Conservation (phyloP, 2,888 invertebrate species). For the Parnassius smintheus region DNA sequence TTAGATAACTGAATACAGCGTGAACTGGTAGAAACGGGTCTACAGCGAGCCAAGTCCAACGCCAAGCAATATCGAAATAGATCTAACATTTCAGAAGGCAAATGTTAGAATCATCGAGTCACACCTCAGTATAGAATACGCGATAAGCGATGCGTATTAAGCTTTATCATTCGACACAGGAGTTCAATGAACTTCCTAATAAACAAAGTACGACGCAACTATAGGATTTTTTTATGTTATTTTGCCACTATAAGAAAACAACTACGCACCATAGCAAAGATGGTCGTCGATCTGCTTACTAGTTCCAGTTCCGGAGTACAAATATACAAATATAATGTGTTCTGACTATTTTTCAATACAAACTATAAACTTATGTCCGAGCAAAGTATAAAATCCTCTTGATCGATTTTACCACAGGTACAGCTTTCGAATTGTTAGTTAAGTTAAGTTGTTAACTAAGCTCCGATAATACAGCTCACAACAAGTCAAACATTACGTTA, state of each 20-base stretch:
- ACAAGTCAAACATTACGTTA: too few species aligned
- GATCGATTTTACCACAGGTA: too few species aligned
- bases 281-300: conserved; percentile 13
- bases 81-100: too few species aligned
- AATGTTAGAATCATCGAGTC: too few species aligned
- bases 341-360: not conserved
- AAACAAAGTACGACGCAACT: conserved; percentile 1
- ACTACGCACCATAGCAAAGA: conserved; percentile 18
- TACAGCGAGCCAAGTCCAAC: too few species aligned
- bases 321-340: conserved; percentile 8
- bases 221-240: conserved; percentile 2
- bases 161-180: conserved; percentile 3
- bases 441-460: too few species aligned
- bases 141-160: conserved; percentile 6
- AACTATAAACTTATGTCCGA: not conserved
- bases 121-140: not conserved
- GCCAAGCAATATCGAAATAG: too few species aligned
- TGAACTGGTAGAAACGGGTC: too few species aligned
- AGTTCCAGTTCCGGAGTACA: not conserved
- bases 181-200: conserved; percentile 13
- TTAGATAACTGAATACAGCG: too few species aligned
- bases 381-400: not conserved
- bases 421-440: too few species aligned
- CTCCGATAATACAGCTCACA: too few species aligned
- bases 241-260: not conserved